A percentile compares a stretch with the other conserved stretches of the same genome.
These are phyloP conservation scores for Calliopum simillimum DNA, from an alignment of 2,888 invertebrate species.

Conservation along the genomic window DNA sequence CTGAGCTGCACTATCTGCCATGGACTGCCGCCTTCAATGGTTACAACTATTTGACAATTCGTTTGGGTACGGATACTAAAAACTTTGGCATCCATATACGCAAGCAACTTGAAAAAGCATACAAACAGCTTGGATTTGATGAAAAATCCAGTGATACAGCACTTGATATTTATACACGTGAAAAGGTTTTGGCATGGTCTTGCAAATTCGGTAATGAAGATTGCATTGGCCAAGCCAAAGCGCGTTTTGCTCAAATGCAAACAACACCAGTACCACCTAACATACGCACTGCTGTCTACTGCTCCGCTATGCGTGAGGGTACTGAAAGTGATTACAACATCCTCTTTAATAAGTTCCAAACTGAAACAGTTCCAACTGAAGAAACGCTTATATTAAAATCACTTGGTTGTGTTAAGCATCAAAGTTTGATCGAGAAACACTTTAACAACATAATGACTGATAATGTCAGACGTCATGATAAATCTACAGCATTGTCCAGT, in stretches of 20 bases:
- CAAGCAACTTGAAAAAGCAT: constrained; percentile 68
- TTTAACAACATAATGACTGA: constrained; percentile 68
- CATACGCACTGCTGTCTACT: constrained; percentile 79
- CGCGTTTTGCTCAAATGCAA: constrained; percentile 60
- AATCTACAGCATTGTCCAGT: constrained; percentile 62
- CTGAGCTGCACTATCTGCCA: constrained; percentile 80
- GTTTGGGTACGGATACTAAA: constrained; percentile 54
- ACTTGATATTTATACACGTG: constrained; percentile 72
- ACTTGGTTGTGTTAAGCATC: constrained; percentile 76
- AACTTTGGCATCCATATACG: constrained; percentile 66
- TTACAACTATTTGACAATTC: constrained; percentile 63
- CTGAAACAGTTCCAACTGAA: constrained; percentile 76
- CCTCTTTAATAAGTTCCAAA: constrained; percentile 73
- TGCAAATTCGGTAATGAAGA: constrained; percentile 73
- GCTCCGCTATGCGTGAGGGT: constrained; percentile 78
- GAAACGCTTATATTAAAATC: constrained; percentile 74
- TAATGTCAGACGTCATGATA: constrained; percentile 63
- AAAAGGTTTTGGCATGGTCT: constrained; percentile 72
- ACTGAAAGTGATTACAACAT: constrained; percentile 73
- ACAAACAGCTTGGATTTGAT: constrained; percentile 69
- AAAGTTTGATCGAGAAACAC: constrained; percentile 69
- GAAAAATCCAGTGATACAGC: constrained; percentile 68
- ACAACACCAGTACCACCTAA: constrained; percentile 70
- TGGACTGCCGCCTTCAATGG: constrained; percentile 77
- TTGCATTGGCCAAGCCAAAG: constrained; percentile 70